Conservation (phyloP, 2,888 invertebrate genomes). For the Phyllotreta cruciferae region DNA sequence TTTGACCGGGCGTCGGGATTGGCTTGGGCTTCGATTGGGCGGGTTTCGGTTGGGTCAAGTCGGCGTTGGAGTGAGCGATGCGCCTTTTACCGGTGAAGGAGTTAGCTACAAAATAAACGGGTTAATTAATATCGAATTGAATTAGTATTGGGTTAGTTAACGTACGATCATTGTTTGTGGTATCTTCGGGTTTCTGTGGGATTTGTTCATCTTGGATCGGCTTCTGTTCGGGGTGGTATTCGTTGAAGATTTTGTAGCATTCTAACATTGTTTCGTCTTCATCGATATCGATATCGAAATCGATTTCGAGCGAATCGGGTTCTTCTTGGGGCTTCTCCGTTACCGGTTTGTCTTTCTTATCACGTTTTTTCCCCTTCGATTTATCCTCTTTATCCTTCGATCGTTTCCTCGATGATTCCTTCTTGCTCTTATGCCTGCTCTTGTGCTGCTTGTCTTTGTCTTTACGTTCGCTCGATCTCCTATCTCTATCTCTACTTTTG, state of each 20-base stretch:
- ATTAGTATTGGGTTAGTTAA: constrained; percentile 6
- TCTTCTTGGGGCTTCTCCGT: constrained; percentile 25
- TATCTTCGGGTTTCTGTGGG: not conserved
- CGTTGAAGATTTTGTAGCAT: constrained; percentile 87
- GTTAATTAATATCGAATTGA: constrained; percentile 1
- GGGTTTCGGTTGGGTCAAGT: not conserved
- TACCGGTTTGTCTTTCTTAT: constrained; percentile 51
- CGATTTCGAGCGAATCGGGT: constrained; percentile 17
- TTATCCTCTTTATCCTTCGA: no score
- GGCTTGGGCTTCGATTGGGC: constrained; percentile 60
- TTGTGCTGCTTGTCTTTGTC: constrained; percentile 23
- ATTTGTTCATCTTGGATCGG: constrained; percentile 32
- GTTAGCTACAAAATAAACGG: no score
- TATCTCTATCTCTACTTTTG: constrained; percentile 45
- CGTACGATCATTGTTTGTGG: constrained; percentile 29
- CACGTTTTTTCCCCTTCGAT: constrained; percentile 40
- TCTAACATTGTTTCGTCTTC: constrained; percentile 72
- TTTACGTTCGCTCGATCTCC: constrained; percentile 41
- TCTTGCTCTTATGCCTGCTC: constrained; percentile 28
- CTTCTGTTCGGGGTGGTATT: constrained; percentile 65
- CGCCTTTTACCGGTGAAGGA: constrained; percentile 65
- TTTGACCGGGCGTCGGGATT: constrained; percentile 63
- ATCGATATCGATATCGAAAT: constrained; percentile 40
- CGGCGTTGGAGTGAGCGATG: constrained; percentile 72
- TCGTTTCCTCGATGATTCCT: constrained; percentile 27